Conservation (phyloP, 1,140 invertebrate genomes). For the Frieseomelitta varia region DNA sequence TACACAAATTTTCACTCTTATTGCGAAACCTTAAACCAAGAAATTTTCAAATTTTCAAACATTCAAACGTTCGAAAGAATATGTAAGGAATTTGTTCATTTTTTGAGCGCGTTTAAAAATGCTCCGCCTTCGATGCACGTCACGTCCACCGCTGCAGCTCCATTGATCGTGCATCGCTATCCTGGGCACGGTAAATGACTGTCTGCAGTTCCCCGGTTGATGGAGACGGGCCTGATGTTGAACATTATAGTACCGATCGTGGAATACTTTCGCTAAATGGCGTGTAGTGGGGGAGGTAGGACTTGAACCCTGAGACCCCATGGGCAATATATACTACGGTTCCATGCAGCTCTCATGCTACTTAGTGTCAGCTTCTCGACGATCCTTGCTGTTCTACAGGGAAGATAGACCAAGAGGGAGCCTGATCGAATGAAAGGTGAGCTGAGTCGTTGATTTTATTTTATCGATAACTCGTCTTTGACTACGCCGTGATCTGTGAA, state of each 20-base stretch:
- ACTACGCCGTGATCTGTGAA: too few relatives aligned
- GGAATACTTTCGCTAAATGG: slow-evolving; percentile 78
- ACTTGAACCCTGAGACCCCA: slow-evolving; percentile 75
- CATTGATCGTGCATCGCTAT: slow-evolving; percentile 17
- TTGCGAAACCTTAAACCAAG: background rate
- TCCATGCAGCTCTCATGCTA: slow-evolving; percentile 73
- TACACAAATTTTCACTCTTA: background rate
- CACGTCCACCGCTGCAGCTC: background rate
- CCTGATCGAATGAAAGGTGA: slow-evolving; percentile 42
- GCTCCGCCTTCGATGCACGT: background rate
- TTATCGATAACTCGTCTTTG: background rate
- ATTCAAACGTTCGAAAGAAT: background rate
- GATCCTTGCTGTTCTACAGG: slow-evolving; percentile 61
- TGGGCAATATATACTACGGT: slow-evolving; percentile 74
- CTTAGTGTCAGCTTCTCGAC: slow-evolving; percentile 72
- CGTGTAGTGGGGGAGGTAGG: slow-evolving; percentile 76
- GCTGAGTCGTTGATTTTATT: background rate
- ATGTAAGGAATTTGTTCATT: background rate
- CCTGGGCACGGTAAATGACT: slow-evolving; percentile 32
- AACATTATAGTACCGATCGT: slow-evolving; percentile 67
- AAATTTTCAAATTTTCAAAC: background rate
- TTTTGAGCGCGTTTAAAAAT: background rate
- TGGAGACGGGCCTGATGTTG: slow-evolving; percentile 55
- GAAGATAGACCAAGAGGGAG: slow-evolving; percentile 31
- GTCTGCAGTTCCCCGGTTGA: slow-evolving; percentile 53